Base-by-base conservation (phyloP, 2,888 invertebrate genomes). In the Asteroscopus sphinx region DNA sequence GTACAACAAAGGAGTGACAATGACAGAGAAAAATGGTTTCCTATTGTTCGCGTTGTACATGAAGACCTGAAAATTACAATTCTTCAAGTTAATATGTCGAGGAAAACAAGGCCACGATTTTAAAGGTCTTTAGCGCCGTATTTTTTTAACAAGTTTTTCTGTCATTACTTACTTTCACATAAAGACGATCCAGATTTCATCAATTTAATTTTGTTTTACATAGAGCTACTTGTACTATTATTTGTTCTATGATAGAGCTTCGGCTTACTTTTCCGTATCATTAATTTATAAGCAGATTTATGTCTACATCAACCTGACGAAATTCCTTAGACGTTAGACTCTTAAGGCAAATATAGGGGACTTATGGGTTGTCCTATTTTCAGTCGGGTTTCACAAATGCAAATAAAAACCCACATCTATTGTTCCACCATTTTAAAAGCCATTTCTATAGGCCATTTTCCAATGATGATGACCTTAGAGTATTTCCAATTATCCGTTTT, bases 11-110 rank as follows among this genome's bases (percentile, higher is more conserved):
- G 54, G 40, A 48, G 33, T 61, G 64, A 56, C 60, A 64, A 61
- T 37, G 68, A 75, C 73, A 68, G 60, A 57, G 76, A 75, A 68
- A 68, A 73, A 73, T 68, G 56, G 32, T 47, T 15, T 16, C 11
- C 53, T 41, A 64, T 73, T 73, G 73, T 73, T 68, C 28, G 39
- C 13, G 3, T 35, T 17, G 11, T 49, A 56, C 44, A 51, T 46
- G 49, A 72, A 64, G 54, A 61, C 42, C 39, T 63, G 47, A 52
- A 64, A 56, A 51, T 57, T 37, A 46, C 9, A 33, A 26, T 69
- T 16, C 45, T 70, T 58, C 26, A 49, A 46, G 41, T 8, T 45
- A 56, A 30, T 33, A n/a, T 37, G 48, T 28, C 7, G 7, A 25
- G 13, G 21, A 32, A 4, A 45, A 33, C 2, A 16, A 8, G 11